These are phyloP conservation scores for Phrynocephalus vlangalii DNA, from an alignment of 2,797 vertebrate genomes.

Conservation along the genomic window DNA sequence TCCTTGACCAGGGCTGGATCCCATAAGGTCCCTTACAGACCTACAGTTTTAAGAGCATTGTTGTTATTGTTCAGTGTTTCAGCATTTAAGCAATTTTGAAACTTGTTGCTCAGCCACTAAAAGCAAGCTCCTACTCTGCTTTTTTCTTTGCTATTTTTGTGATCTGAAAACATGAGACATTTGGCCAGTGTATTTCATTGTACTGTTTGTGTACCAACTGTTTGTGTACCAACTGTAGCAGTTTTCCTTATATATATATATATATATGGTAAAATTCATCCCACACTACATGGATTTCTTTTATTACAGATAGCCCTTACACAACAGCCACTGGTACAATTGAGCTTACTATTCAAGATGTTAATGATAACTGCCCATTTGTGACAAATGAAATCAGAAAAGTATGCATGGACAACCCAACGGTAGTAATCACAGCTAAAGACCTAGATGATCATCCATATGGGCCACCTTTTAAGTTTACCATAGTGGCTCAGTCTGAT, in stretches of 20 bases:
- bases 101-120: not conserved
- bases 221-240: not conserved
- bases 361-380: slow-evolving; percentile 86
- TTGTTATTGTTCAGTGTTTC: not conserved
- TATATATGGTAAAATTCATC: not conserved
- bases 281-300: not conserved
- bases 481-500: slow-evolving; percentile 74
- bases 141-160: not conserved
- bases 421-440: slow-evolving; percentile 78
- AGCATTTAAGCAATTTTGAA: not conserved
- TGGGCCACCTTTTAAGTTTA: slow-evolving; percentile 83
- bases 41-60: too few relatives aligned
- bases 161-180: not conserved
- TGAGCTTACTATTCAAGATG: slow-evolving; percentile 79
- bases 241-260: not conserved
- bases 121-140: not conserved
- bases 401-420: slow-evolving; percentile 79
- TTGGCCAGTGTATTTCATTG: not conserved
- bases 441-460: slow-evolving; percentile 72
- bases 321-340: slow-evolving; percentile 90
- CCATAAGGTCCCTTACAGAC: too few relatives aligned
- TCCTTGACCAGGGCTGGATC: too few relatives aligned
- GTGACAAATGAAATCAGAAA: slow-evolving; percentile 72
- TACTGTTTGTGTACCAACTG: not conserved
- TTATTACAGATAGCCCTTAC: slow-evolving; percentile 80